Conservation (phyloP, 2,113 vertebrate genomes). For the Phylloscopus trochiloides region DNA sequence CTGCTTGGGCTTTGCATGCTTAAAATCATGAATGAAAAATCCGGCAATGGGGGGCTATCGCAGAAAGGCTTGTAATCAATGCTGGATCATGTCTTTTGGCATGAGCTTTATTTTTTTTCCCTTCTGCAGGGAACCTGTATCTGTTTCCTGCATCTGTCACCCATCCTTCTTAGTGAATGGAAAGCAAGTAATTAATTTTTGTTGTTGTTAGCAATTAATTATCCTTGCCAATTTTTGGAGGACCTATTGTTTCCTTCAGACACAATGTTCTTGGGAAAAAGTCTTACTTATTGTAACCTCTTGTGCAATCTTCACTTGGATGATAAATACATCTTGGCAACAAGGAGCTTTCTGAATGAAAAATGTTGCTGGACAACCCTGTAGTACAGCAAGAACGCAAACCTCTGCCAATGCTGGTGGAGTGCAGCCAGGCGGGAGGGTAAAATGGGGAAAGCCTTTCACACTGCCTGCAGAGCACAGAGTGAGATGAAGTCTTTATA, state of each 20-base stretch:
- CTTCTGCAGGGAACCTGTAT: slow-evolving; percentile 29
- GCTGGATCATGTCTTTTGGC: slow-evolving; percentile 21
- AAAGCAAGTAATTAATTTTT: slow-evolving; percentile 24
- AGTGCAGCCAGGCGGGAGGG: background rate
- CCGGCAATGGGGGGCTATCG: background rate
- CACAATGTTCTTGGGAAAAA: slow-evolving; percentile 36
- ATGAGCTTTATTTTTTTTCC: background rate
- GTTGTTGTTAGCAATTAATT: slow-evolving; percentile 31
- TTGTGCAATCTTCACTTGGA: slow-evolving; percentile 29
- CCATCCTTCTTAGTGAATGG: slow-evolving; percentile 53
- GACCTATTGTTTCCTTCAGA: slow-evolving; percentile 52
- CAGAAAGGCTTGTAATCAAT: background rate
- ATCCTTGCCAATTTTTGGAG: slow-evolving; percentile 38
- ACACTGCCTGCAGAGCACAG: background rate
- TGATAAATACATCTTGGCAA: slow-evolving; percentile 60
- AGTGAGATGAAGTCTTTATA: background rate
- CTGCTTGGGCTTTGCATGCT: background rate
- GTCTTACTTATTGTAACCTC: slow-evolving; percentile 50
- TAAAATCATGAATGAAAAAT: slow-evolving; percentile 49
- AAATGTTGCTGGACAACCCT: slow-evolving; percentile 55
- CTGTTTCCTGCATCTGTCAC: slow-evolving; percentile 62
- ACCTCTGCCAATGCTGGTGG: slow-evolving; percentile 10
- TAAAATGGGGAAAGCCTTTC: slow-evolving; percentile 28
- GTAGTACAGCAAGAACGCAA: slow-evolving; percentile 35
- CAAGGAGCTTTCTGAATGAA: slow-evolving; percentile 38